Base-by-base conservation (phyloP, 2,797 vertebrate genomes). In the Halcyon badia region DNA sequence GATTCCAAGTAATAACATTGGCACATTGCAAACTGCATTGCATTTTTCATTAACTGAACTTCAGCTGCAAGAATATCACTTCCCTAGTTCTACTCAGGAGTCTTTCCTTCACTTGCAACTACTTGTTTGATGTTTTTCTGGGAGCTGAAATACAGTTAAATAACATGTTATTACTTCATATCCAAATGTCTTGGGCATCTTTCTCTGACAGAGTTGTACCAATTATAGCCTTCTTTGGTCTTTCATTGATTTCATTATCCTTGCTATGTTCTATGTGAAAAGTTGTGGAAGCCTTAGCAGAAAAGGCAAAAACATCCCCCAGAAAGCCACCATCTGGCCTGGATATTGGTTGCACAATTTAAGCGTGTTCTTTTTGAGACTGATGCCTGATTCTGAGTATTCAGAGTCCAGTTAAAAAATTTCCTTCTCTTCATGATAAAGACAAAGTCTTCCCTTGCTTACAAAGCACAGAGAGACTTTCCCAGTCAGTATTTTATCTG, bases 261-360 rank as follows among this genome's bases (percentile, higher is more conserved):
- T 48, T 48, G 46, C 22, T 48, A 49, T 49, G 14, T 79, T 79
- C 28, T 18, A 2, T 7, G 6, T 49, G 31, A 62, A 8, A 10
- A 1, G 5, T 30, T 71, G 33, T 30, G 22, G 6, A 41, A 88
- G 14, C 11, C 19, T 76, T 79, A 37, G 8, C 17, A 75, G 68
- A 77, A 77, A 56, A 77, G 18, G 3, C 5, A 44, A 81, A 66
- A 71, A 15, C 4, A 25, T n/a, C 13, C 7, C 22, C 68, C 37
- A 61, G 31, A 86, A 91, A 87, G 24, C 5, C 18, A 42, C 7
- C 41, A 6, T 33, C 10, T 72, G 11, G 41, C 58, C 3, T 41
- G 41, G 15, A 17, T 84, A 57, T 22, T 57, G 14, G 4, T 35
- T 2, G 2, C 31, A 25, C 0, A 0, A 17, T 33, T 39, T 31